phyloP scores from a whole-genome alignment of 2,797 vertebrate genomes.

The Lepilemur septentrionalis region DNA sequence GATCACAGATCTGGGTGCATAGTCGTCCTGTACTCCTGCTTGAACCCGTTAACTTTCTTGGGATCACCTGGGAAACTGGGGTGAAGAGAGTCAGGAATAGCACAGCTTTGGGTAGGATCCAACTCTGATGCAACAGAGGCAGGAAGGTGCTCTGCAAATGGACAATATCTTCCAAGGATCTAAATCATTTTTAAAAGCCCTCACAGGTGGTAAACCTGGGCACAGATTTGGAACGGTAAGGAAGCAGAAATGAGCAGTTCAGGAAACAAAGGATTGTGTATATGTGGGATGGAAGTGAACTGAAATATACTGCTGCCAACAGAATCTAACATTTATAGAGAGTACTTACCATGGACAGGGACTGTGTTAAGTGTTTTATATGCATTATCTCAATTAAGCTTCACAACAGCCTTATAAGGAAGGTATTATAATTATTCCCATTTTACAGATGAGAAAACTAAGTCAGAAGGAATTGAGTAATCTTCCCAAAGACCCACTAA shows the following conservation, averaged over 20 bases:
- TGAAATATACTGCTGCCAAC: background rate
- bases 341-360: background rate
- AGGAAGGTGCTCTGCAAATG: conserved; percentile 4
- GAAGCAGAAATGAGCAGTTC: background rate
- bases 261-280: background rate
- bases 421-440: background rate
- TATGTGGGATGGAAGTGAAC: background rate
- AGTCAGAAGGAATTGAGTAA: background rate
- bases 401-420: background rate
- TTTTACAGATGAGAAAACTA: conserved; percentile 33
- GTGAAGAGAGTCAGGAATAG: conserved; percentile 30
- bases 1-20: background rate
- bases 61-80: conserved; percentile 2
- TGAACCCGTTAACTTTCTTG: background rate
- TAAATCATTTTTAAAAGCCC: background rate
- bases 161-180: background rate
- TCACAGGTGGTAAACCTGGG: background rate
- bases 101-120: background rate
- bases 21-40: background rate
- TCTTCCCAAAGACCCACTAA: conserved; percentile 4
- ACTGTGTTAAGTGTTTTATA: background rate
- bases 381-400: background rate
- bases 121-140: background rate
- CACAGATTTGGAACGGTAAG: background rate
- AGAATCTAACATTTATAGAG: background rate